phyloP scores from a whole-genome alignment of 2,888 invertebrate species.

The Drosophila anomalipes region DNA sequence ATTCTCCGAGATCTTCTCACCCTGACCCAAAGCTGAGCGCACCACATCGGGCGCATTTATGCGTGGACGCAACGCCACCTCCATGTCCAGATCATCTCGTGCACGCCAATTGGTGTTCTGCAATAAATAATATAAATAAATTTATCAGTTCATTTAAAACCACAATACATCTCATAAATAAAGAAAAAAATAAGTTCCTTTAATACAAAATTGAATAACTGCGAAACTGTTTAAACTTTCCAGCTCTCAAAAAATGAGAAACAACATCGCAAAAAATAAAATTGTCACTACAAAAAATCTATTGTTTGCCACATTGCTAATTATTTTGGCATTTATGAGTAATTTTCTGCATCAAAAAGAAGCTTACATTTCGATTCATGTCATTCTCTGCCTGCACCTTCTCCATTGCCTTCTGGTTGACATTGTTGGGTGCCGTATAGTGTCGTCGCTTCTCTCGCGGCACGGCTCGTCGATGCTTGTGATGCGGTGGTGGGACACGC shows the following conservation, averaged over 20 bases:
- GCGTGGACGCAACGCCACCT: conserved; percentile 91
- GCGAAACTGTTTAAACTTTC: too few species aligned
- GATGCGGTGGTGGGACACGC: conserved; percentile 86
- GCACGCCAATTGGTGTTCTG: conserved; percentile 88
- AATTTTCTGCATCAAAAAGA: too few species aligned
- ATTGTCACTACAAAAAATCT: too few species aligned
- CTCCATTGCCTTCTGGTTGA: conserved; percentile 88
- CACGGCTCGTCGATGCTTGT: conserved; percentile 89
- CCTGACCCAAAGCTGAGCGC: conserved; percentile 90
- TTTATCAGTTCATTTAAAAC: not conserved
- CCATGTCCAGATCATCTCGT: conserved; percentile 94
- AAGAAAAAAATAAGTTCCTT: too few species aligned
- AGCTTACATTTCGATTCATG: conserved; percentile 85
- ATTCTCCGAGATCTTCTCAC: conserved; percentile 87
- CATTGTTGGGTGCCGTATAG: conserved; percentile 93
- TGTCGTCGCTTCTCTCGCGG: conserved; percentile 94
- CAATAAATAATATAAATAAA: not conserved
- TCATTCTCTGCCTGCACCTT: conserved; percentile 86
- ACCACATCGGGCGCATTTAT: conserved; percentile 95
- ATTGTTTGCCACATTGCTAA: too few species aligned
- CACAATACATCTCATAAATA: not conserved
- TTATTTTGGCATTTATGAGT: too few species aligned
- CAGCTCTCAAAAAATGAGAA: not conserved
- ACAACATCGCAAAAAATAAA: too few species aligned
- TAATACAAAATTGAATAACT: too few species aligned